phyloP scores from a whole-genome alignment of 2,888 invertebrate genomes.

The Mythimna lalbum region DNA sequence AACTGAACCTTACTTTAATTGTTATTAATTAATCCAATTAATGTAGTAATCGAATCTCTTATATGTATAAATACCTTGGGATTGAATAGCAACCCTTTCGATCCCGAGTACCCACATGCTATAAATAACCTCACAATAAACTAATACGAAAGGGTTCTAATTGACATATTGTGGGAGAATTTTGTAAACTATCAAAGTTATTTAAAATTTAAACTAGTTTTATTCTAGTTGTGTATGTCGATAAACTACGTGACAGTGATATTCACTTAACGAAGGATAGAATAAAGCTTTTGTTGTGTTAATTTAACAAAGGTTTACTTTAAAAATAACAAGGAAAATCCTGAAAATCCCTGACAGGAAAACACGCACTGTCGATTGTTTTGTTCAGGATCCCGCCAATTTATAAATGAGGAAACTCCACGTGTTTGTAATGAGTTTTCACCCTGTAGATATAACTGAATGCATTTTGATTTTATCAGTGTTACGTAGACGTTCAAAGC shows the following conservation, averaged over 20 bases:
- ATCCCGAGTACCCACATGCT: slow-evolving; percentile 4
- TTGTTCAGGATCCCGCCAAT: slow-evolving; percentile 14
- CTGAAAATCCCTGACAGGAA: slow-evolving; percentile 31
- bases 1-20: too few species aligned
- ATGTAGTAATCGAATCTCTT: neutral
- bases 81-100: slow-evolving; percentile 1
- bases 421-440: slow-evolving; percentile 3
- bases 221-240: slow-evolving; percentile 19
- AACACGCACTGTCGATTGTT: slow-evolving; percentile 27
- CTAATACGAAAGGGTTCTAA: slow-evolving; percentile 31
- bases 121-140: slow-evolving; percentile 21
- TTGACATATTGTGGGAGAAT: slow-evolving; percentile 28
- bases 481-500: neutral
- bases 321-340: slow-evolving; percentile 44
- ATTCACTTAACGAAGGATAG: slow-evolving; percentile 32
- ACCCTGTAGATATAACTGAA: neutral
- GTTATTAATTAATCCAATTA: neutral
- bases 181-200: slow-evolving; percentile 16
- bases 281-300: slow-evolving; percentile 21
- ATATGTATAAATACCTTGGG: neutral
- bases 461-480: slow-evolving; percentile 3
- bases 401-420: slow-evolving; percentile 22
- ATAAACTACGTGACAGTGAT: slow-evolving; percentile 30
- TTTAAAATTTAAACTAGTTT: slow-evolving; percentile 31
- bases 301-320: slow-evolving; percentile 13